Evolutionary conservation across 2,113 vertebrate genomes (phyloP), one percentile per base, ranked within the genome.

Genomic region (Campylomormyrus tamandua): DNA sequence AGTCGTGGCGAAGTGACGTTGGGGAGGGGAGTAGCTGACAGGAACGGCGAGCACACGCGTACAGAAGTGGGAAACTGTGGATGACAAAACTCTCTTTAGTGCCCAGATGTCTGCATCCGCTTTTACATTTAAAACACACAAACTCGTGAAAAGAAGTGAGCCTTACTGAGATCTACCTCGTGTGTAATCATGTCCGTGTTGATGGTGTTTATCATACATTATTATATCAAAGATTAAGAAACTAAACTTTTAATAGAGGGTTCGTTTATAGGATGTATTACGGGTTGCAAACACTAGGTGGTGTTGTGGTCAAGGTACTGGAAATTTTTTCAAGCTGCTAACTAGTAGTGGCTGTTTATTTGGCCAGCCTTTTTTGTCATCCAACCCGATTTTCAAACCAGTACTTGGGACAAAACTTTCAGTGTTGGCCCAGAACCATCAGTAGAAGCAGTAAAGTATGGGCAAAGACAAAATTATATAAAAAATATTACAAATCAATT

Each of bases 1-100:
- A 90, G 90, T 89, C 77, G 88, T 90, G 90, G 89, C 90, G 58
- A 91, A 89, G 91, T 92, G 92, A 92, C 92, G 91, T 90, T 50
- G 74, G 90, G 92, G 91, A 91, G 91, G 92, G 90, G 89, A 91
- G 91, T 83, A 85, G 70, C 88, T 7, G 90, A 80, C 89, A 86
- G 80, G 58, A 9, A 90, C 83, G 77, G 89, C 42, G 31, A 90
- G 74, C 42, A 70, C 80, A 89, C 49, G 31, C 88, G 80, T 56
- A 45, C 84, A 62, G 83, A 58, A 49, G 84, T 50, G 31, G 17
- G 46, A 66, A 66, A 74, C 87, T 49, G 74, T 83, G 50, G 52
- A 88, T 88, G 83, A 87, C 56, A 46, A 87, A 87, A 87, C 58
- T 42, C 8, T 46, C 15, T 62, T 27, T 8, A 24, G 48, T 19